Conservation (phyloP, 2,113 vertebrate species). For the Saguinus imperator region DNA sequence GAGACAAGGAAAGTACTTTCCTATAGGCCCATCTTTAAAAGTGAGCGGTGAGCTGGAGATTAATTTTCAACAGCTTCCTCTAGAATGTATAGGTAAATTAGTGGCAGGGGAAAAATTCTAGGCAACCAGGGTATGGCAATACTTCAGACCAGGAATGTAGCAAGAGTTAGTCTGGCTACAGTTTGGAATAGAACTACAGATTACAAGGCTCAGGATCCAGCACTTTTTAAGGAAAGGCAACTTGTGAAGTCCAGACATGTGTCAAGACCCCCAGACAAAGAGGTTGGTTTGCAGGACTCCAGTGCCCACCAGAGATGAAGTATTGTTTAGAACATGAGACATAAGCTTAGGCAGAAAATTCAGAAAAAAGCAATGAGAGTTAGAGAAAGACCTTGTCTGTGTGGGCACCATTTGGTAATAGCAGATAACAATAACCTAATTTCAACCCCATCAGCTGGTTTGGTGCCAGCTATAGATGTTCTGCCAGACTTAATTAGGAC, state of each 20-base stretch:
- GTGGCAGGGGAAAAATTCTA: background rate
- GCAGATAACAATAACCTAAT: background rate
- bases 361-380: background rate
- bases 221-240: background rate
- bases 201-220: background rate
- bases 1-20: background rate
- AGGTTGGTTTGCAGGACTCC: background rate
- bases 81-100: background rate
- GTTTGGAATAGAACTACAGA: background rate
- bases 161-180: background rate
- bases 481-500: background rate
- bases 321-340: background rate
- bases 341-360: background rate
- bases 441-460: background rate
- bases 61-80: background rate
- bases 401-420: background rate
- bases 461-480: background rate
- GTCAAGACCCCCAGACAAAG: background rate
- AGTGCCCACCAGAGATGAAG: background rate
- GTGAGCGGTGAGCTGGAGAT: background rate
- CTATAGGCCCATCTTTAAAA: background rate
- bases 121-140: background rate
- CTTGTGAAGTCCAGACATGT: background rate
- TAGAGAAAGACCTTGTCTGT: background rate
- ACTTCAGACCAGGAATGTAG: background rate